These are phyloP conservation scores for Lagopus muta DNA, from an alignment of 2,113 vertebrate species.

Conservation along the genomic window DNA sequence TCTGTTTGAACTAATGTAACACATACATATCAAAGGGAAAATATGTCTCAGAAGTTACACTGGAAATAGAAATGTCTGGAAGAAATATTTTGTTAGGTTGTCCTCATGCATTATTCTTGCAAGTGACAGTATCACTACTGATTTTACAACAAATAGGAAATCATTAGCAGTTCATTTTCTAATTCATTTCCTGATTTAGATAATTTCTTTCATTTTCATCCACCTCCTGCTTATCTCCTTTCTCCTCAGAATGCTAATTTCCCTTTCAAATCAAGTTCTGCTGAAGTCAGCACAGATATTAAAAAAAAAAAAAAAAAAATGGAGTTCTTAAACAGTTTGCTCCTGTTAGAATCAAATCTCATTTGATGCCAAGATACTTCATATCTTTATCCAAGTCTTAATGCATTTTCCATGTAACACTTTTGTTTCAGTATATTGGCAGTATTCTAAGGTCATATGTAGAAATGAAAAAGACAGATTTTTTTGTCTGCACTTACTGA, in stretches of 20 bases:
- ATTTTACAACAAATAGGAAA: slow-evolving; percentile 24
- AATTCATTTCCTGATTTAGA: slow-evolving; percentile 27
- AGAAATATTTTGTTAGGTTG: not conserved
- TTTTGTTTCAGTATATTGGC: not conserved
- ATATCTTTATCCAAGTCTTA: not conserved
- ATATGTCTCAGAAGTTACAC: not conserved
- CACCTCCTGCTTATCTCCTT: slow-evolving; percentile 13
- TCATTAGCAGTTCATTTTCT: slow-evolving; percentile 33
- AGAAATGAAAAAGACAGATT: not conserved
- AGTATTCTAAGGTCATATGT: not conserved
- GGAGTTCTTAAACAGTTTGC: not conserved
- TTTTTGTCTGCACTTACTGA: not conserved
- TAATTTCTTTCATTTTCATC: slow-evolving; percentile 41
- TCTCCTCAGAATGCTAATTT: slow-evolving; percentile 31
- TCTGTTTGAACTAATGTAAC: not conserved
- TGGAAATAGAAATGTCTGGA: not conserved
- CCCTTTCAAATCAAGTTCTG: slow-evolving; percentile 1
- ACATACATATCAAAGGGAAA: accelerated
- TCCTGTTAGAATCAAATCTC: not conserved
- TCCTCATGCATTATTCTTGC: not conserved
- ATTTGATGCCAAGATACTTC: not conserved
- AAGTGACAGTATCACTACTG: not conserved
- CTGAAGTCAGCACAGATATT: not conserved
- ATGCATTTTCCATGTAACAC: not conserved
- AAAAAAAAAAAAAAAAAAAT: not conserved